A percentile compares a stretch with the other conserved stretches of the same genome.
phyloP scores from a whole-genome alignment of 2,113 vertebrate species.

The Balaenoptera acutorostrata region DNA sequence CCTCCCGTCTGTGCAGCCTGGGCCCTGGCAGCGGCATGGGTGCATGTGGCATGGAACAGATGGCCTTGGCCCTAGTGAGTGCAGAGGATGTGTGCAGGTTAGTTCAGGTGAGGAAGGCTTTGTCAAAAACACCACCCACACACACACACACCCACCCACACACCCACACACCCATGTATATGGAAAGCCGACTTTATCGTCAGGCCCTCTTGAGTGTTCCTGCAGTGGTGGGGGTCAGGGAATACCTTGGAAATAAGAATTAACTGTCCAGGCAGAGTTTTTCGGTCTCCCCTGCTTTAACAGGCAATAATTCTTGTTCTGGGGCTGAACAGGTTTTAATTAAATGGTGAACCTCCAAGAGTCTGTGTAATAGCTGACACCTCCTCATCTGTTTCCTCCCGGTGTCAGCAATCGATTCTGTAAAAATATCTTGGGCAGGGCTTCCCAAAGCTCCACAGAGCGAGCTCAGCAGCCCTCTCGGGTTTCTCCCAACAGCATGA shows the following conservation, averaged over 20 bases:
- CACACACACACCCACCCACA: too few relatives aligned
- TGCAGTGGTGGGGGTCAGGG: not conserved
- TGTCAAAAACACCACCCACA: not conserved
- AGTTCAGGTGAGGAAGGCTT: not conserved
- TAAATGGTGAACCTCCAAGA: constrained; percentile 12
- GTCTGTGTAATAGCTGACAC: constrained; percentile 31
- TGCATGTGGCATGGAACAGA: not conserved
- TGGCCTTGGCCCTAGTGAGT: not conserved
- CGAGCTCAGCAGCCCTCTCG: not conserved
- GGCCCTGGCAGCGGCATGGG: not conserved
- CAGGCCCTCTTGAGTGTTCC: not conserved
- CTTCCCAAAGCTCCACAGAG: not conserved
- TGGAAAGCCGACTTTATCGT: not conserved
- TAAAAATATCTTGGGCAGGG: constrained; percentile 10
- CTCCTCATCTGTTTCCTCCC: constrained; percentile 24
- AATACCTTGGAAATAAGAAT: constrained; percentile 28
- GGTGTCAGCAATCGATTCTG: not conserved
- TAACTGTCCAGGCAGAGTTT: not conserved
- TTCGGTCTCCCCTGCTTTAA: constrained; percentile 14
- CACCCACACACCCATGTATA: too few relatives aligned
- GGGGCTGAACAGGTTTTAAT: constrained; percentile 51
- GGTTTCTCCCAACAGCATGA: not conserved
- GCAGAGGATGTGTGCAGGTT: not conserved
- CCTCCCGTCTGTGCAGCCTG: not conserved
- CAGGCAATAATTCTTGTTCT: constrained; percentile 45